Evolutionary conservation across 2,888 invertebrate species (phyloP).

Genomic region (Lutraria lutraria): DNA sequence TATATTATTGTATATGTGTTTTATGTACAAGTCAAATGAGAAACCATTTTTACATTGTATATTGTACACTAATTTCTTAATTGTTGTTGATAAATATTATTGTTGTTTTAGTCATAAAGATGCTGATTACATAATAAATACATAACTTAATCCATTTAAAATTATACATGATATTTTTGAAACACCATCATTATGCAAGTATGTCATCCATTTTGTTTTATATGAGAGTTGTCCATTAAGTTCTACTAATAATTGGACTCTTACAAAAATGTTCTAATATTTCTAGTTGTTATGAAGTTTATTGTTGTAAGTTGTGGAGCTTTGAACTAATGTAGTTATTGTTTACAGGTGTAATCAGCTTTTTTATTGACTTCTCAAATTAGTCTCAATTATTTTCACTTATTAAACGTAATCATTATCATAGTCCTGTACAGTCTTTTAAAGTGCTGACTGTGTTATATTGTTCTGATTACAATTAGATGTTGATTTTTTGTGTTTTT

Average conservation of each 20-base stretch:
- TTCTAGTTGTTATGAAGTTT: no score
- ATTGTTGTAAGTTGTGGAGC: no score
- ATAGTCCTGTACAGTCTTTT: conserved; percentile 32
- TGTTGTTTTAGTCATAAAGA: conserved; percentile 33
- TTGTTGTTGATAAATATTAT: conserved; percentile 46
- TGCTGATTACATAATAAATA: conserved; percentile 14
- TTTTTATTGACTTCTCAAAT: conserved; percentile 26
- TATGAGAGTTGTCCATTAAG: no score
- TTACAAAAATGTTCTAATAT: no score
- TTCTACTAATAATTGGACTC: no score
- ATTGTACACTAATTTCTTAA: conserved; percentile 43
- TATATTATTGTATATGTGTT: conserved; percentile 36
- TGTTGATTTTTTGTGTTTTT: conserved; percentile 46
- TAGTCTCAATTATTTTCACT: conserved; percentile 49
- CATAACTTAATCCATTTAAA: not conserved
- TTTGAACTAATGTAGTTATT: not conserved
- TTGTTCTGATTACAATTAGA: conserved; percentile 30
- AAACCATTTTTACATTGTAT: conserved; percentile 50
- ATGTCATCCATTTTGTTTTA: no score
- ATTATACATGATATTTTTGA: no score
- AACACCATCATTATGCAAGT: no score
- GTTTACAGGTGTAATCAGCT: not conserved
- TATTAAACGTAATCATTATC: conserved; percentile 33
- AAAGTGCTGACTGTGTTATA: conserved; percentile 51
- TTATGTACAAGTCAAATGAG: conserved; percentile 42